Base-by-base conservation (phyloP, 2,888 invertebrate genomes). In the Drosophila niveifrons region DNA sequence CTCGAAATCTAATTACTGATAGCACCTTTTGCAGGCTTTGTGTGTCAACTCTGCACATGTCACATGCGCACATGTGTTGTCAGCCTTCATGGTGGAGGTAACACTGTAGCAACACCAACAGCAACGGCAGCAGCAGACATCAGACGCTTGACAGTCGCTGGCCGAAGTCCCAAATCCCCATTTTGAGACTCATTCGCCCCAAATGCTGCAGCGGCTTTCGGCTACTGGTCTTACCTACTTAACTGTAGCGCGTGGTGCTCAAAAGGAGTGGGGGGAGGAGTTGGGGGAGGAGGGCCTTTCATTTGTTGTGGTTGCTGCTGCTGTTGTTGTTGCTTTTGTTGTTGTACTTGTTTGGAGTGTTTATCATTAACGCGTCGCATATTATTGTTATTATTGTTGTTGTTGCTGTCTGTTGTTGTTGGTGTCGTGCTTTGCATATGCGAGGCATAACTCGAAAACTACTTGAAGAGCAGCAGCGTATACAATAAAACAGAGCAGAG, bases 211-310 rank as follows among this genome's bases (percentile, higher is more conserved):
- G 51, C 76, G 74, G 66, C 87, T 84, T 87, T 86, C n/a, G 88
- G 88, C 86, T 87, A 89, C 86, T 87, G 86, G 88, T 82, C 82
- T 82, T 82, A 87, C 87, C 74, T 76, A 72, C 62, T 44, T 63
- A 36, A 70, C 66, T 64, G 63, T 50, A 47, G 67, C 36, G 28
- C 41, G 31, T 55, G 34, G 31, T 36, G 43, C 15, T 28, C 18
- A 15, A 50, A n/a, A 13, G 17, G 13, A 36, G 18, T 1, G 17
- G 31, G 23, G 36, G 51, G 13, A 10, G 44, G 31, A 18, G 9
- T 44, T 28, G 44, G 47, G 28, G 18, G 31, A 10, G 23, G 31
- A 36, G 17, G 15, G 72, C 58, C 67, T 72, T 78, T 66, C 65
- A 72, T 76, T 71, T 68, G 56, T 72, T 64, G 72, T 68, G 68